A percentile compares a stretch with the other conserved stretches of the same genome.
These are phyloP conservation scores for Cepaea nemoralis DNA, from an alignment of 1,140 invertebrate genomes.

Conservation along the genomic window DNA sequence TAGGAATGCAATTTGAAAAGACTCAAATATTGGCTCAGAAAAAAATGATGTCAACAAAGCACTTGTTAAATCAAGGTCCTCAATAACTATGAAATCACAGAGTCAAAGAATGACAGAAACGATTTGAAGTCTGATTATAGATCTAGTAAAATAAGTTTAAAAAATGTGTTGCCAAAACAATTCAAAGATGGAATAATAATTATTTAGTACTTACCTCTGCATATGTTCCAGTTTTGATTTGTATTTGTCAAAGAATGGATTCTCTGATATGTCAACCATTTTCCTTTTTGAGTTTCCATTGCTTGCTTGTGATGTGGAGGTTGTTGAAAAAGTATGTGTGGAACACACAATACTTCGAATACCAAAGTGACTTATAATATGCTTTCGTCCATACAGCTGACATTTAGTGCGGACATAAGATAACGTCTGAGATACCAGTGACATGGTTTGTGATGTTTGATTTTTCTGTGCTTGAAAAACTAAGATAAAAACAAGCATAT, in stretches of 20 bases:
- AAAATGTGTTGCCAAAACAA: too few species aligned
- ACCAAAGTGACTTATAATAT: background rate
- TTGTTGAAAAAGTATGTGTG: background rate
- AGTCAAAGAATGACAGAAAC: too few species aligned
- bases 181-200: too few species aligned
- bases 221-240: conserved; percentile 33
- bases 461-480: background rate
- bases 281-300: conserved; percentile 9
- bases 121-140: too few species aligned
- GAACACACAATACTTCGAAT: background rate
- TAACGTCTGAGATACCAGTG: background rate
- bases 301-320: background rate
- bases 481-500: background rate
- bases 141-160: too few species aligned
- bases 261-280: conserved; percentile 6
- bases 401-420: background rate
- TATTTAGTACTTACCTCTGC: conserved; percentile 19
- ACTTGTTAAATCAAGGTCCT: too few species aligned
- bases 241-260: conserved; percentile 38
- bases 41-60: too few species aligned
- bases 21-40: too few species aligned
- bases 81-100: too few species aligned
- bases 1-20: too few species aligned
- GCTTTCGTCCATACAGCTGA: background rate
- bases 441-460: background rate